Base-by-base conservation (phyloP, 1,140 invertebrate species). In the Drosophila setifemur region DNA sequence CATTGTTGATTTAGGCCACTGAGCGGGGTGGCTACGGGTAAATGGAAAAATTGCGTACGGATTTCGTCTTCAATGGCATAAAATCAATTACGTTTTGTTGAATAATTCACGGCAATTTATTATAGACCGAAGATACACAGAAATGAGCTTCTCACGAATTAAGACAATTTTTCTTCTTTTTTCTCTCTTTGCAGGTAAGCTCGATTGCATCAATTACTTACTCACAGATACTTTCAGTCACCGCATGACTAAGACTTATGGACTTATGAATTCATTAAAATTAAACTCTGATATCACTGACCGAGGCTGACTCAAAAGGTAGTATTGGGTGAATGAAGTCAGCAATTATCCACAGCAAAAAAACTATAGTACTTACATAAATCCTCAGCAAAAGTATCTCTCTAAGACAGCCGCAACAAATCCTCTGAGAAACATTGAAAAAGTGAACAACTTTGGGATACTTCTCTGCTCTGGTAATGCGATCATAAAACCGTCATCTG, bases 401-500 rank as follows among this genome's bases (percentile, higher is more conserved):
- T 11, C 28, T 26, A 12, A 23, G 77, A 66, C 52, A 60, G 25
- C 52, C 69, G 69, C 60, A 47, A 43, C 74, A 35, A 85, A 83
- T 79, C 54, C 23, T 39, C 52, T 63, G 64, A 55, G 52, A 73
- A 58, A 19, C 33, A 31, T 23, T n/a, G 21, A 29, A 40, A 25
- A 54, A 23, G 12, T 31, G 50, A 54, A 44, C 39, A 33, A 21
- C 4, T 33, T 12, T 63, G 29, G 58, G 44, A 49, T 11, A 37
- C 23, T 47, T 61, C 35, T 37, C 6, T 19, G 37, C 52, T 48
- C 50, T 26, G 28, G 66, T 85, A 85, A 86, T 86, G 71, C 55
- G 81, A 79, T 79, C 79, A 64, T 85, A 79, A 85, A 86, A 86
- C 64, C 71, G 64, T 86, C 79, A 79, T 47, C 42, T 45, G 58